Base-by-base conservation (phyloP, 2,888 invertebrate species). In the Cerastis rubricosa region DNA sequence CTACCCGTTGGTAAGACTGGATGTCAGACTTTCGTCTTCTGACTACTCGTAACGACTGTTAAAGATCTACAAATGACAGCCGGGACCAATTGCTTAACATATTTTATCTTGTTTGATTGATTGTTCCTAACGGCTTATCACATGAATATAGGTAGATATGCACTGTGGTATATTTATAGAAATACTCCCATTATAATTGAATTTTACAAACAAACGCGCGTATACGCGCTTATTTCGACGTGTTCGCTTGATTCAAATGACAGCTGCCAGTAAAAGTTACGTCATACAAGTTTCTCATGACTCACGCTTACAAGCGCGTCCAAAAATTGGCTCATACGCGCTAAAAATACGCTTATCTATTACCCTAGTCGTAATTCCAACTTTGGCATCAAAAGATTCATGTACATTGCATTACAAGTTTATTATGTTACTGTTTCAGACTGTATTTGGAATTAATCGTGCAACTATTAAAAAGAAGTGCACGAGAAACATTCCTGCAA, bases 401-500 rank as follows among this genome's bases (percentile, higher is more conserved):
- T 35, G 5, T 5, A 61, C 19, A 61, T 11, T 61, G 19, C 35
- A 61, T 29, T 9, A 61, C 11, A 35, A 35, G 1, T 43, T 25
- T 25, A n/a, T 25, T 25, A n/a, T n/a, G 4, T 35, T 43, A 14
- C n/a, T 14, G 25, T 51, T 72, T 35, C 59, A 69, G 25, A 51
- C 17, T 35, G 49, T 45, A 63, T 6, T 63, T 61, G 5, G 22
- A 66, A 61, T 17, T 19, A 76, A 49, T 43, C 25, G 35, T 45
- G 59, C 45, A 40, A 45, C 43, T 17, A 45, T 4, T 71, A 25
- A 71, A 17, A 61, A 68, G 19, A 35, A 54, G 14, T 61, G n/a
- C 19, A 73, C 1, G 2, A 73, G 45, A 64, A 72, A 43, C 29
- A 51, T 51, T 80, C 11, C 43, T 43, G 29, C 47, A 64, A 74